Percentiles rank a stretch among this genome's conserved stretches.
Conservation (phyloP, 2,113 vertebrate species). For the Ceyx melanurus region DNA sequence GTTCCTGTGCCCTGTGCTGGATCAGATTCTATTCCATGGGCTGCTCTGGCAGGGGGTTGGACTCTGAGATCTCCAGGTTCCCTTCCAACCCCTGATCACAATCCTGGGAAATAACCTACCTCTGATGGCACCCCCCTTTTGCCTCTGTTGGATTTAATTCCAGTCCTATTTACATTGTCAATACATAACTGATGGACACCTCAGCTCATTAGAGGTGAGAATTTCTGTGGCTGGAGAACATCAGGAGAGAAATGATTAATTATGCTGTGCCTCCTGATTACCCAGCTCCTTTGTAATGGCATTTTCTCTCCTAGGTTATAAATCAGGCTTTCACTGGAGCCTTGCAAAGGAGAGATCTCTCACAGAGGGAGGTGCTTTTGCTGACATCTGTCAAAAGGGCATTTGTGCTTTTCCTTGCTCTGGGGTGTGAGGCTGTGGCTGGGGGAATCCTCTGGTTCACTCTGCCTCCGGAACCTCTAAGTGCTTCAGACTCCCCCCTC, state of each 20-base stretch:
- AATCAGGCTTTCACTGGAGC: background rate
- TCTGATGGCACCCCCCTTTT: rapidly evolving
- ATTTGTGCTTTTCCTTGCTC: background rate
- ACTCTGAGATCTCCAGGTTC: no score
- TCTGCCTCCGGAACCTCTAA: background rate
- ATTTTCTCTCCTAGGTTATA: background rate
- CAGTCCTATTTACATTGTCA: background rate
- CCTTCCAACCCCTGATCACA: no score
- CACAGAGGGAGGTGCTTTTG: background rate
- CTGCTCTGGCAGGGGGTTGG: no score
- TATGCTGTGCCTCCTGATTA: background rate
- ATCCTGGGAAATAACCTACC: background rate
- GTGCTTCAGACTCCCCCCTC: background rate
- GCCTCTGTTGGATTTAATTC: background rate
- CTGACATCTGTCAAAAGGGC: background rate
- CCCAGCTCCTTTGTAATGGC: background rate
- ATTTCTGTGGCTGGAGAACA: background rate
- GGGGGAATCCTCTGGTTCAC: background rate
- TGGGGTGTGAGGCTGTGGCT: rapidly evolving
- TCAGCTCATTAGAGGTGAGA: background rate
- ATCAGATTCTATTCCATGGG: no score
- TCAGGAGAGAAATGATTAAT: background rate
- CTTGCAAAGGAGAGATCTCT: background rate
- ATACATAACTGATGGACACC: background rate
- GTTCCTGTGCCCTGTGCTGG: no score